These are phyloP conservation scores for Coecobrya sp. DNA, from an alignment of 2,888 invertebrate genomes.

Conservation along the genomic window DNA sequence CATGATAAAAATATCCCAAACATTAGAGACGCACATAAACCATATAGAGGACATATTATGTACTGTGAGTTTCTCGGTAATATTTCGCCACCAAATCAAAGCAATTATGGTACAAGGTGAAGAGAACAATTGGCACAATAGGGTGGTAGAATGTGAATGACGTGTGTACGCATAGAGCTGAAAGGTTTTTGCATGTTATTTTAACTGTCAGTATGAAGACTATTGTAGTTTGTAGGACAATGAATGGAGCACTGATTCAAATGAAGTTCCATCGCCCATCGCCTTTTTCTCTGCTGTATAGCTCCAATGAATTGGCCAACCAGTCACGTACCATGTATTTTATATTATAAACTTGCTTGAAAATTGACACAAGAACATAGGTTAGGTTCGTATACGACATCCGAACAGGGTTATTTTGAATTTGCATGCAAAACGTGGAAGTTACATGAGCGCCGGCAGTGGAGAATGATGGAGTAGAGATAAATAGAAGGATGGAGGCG, in stretches of 20 bases:
- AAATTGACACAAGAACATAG: too few species aligned
- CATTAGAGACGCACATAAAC: not conserved
- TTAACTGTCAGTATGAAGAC: too few species aligned
- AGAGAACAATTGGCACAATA: not conserved
- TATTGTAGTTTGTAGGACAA: too few species aligned
- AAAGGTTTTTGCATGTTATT: too few species aligned
- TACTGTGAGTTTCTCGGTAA: not conserved
- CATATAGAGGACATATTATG: not conserved
- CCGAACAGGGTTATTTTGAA: not conserved
- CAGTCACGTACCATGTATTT: too few species aligned
- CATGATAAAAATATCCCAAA: not conserved
- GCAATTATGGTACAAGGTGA: not conserved
- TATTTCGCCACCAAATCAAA: not conserved
- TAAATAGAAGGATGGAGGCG: constrained; percentile 2
- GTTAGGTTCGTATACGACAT: not conserved
- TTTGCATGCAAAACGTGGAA: constrained; percentile 61
- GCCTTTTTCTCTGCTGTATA: not conserved
- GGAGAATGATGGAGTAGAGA: constrained; percentile 26
- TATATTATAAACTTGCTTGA: too few species aligned
- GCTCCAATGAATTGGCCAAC: constrained; percentile 8
- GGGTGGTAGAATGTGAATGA: not conserved
- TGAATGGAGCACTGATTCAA: too few species aligned
- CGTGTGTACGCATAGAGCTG: not conserved
- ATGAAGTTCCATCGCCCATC: too few species aligned
- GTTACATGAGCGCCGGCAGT: not conserved